These are phyloP conservation scores for Crossaster papposus DNA, from an alignment of 53 echinoderm and acorn worm species.

Conservation along the genomic window DNA sequence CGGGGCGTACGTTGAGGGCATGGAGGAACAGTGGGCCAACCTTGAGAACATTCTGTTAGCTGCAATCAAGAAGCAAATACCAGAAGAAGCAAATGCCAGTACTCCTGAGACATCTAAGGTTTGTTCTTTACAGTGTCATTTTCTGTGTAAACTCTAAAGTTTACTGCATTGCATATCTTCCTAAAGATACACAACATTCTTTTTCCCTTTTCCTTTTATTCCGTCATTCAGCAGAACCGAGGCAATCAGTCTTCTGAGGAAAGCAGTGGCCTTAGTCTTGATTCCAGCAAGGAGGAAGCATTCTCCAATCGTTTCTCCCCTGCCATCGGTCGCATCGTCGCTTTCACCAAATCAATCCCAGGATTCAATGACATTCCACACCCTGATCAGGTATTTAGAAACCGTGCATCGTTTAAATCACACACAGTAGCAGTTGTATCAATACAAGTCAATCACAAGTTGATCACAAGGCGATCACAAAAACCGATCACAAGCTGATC, in stretches of 20 bases:
- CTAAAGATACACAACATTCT: background rate
- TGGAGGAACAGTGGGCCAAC: constrained; percentile 76
- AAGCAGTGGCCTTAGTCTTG: background rate
- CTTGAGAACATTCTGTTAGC: constrained; percentile 82
- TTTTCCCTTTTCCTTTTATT: background rate
- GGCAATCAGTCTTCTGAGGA: background rate
- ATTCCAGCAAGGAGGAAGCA: constrained; percentile 61
- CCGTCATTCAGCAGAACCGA: background rate
- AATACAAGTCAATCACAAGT: no score
- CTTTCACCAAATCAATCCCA: constrained; percentile 87
- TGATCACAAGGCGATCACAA: no score
- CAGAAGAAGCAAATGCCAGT: constrained; percentile 3
- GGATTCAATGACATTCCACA: constrained; percentile 84
- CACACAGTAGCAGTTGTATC: no score
- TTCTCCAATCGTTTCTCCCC: constrained; percentile 91
- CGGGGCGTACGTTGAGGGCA: constrained; percentile 75
- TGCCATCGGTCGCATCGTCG: constrained; percentile 87
- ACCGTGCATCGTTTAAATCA: background rate
- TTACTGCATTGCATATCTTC: background rate
- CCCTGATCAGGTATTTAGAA: constrained; percentile 83
- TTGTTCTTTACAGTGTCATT: background rate
- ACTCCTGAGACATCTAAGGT: constrained; percentile 20
- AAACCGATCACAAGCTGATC: no score
- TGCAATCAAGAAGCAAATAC: constrained; percentile 74
- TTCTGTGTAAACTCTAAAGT: no score